Percentiles rank a stretch among this genome's conserved stretches.
These are phyloP conservation scores for Eulithis testata DNA, from an alignment of 2,888 invertebrate genomes.

Conservation along the genomic window DNA sequence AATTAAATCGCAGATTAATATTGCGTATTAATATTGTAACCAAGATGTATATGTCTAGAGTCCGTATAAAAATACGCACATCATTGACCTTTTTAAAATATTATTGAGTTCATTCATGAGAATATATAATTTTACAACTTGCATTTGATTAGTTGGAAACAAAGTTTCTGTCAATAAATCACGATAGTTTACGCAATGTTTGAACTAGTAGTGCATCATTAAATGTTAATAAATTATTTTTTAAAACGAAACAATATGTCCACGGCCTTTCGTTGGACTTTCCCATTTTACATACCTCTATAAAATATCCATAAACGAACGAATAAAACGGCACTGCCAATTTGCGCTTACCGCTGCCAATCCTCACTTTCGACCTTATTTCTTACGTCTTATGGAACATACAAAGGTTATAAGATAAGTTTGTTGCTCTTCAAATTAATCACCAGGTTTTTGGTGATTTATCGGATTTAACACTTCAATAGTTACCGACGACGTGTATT, in stretches of 20 bases:
- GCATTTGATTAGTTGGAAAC: conserved; percentile 30
- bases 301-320: conserved; percentile 62
- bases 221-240: conserved; percentile 51
- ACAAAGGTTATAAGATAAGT: conserved; percentile 24
- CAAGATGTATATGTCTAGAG: not conserved
- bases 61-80: not conserved
- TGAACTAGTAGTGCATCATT: conserved; percentile 47
- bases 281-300: conserved; percentile 64
- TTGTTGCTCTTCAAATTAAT: conserved; percentile 63
- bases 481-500: conserved; percentile 55
- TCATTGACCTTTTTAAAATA: conserved; percentile 7
- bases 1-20: too few species aligned
- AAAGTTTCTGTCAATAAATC: conserved; percentile 41
- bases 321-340: conserved; percentile 51
- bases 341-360: conserved; percentile 35
- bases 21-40: too few species aligned
- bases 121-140: conserved; percentile 32
- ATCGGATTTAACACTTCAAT: conserved; percentile 66
- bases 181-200: conserved; percentile 37
- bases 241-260: conserved; percentile 61
- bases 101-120: conserved; percentile 15
- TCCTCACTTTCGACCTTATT: conserved; percentile 46
- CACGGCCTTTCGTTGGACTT: conserved; percentile 66
- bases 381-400: conserved; percentile 28
- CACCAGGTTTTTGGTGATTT: conserved; percentile 63